Evolutionary conservation across 2,888 invertebrate species (phyloP).

Genomic region (Dryomyza anilis): DNA sequence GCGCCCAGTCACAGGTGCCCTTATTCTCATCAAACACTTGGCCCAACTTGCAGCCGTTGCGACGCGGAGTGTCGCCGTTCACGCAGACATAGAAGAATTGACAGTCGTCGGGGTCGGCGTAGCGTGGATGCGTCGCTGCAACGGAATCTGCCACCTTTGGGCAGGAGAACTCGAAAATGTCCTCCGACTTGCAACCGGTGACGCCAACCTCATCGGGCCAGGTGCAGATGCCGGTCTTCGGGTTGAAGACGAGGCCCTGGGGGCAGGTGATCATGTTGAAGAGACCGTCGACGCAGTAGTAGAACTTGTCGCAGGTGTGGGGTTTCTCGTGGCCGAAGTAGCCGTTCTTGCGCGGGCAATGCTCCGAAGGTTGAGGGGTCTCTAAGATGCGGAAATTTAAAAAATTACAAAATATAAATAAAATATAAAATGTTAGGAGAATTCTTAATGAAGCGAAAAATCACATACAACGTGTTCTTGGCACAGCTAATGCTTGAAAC

Average conservation of each 20-base stretch:
- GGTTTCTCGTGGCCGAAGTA: conserved; percentile 84
- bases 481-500: too few relatives aligned
- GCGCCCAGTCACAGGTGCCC: conserved; percentile 83
- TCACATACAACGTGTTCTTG: too few relatives aligned
- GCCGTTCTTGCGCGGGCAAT: conserved; percentile 84
- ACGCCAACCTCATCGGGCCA: conserved; percentile 93
- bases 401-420: too few relatives aligned
- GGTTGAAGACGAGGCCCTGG: conserved; percentile 83
- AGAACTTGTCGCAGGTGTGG: conserved; percentile 82
- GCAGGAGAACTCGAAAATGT: conserved; percentile 83
- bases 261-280: conserved; percentile 91
- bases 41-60: conserved; percentile 86
- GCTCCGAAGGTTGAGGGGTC: conserved; percentile 71
- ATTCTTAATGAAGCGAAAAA: too few relatives aligned
- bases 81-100: conserved; percentile 93
- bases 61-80: conserved; percentile 81
- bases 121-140: conserved; percentile 81
- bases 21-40: conserved; percentile 85
- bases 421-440: conserved; percentile 1
- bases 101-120: conserved; percentile 86
- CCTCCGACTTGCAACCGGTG: conserved; percentile 81
- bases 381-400: conserved; percentile 68
- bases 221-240: conserved; percentile 86
- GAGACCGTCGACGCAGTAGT: conserved; percentile 86
- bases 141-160: conserved; percentile 76